phyloP scores from a whole-genome alignment of 2,888 invertebrate species.

The Drosophila borealis region DNA sequence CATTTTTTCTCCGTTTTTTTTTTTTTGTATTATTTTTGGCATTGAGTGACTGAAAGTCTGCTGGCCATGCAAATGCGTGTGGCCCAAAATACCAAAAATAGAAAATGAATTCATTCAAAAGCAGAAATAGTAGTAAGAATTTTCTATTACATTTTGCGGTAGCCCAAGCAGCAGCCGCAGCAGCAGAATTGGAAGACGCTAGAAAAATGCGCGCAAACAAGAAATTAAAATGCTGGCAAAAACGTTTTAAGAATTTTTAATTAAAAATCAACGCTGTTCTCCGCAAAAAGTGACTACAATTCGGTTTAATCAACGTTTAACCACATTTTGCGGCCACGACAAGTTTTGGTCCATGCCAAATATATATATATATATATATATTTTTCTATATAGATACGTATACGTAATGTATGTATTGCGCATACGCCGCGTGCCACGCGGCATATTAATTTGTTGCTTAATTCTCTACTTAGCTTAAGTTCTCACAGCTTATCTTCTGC shows the following conservation, averaged over 20 bases:
- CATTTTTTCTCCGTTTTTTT: conserved; percentile 18
- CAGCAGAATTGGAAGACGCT: conserved; percentile 31
- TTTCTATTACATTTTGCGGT: conserved; percentile 74
- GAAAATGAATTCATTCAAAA: conserved; percentile 76
- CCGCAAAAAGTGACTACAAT: conserved; percentile 44
- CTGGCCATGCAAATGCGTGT: conserved; percentile 67
- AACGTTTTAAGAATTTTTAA: conserved; percentile 78
- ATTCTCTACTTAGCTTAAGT: conserved; percentile 29
- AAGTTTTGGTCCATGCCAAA: not conserved
- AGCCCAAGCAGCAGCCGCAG: conserved; percentile 27
- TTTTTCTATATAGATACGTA: not conserved
- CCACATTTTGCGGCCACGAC: conserved; percentile 35
- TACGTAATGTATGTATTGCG: conserved; percentile 18
- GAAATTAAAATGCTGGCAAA: conserved; percentile 74
- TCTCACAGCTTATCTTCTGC: conserved; percentile 21
- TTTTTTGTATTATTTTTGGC: conserved; percentile 25
- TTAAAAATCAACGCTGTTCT: conserved; percentile 62
- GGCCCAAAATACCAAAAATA: conserved; percentile 55
- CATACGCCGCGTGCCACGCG: conserved; percentile 29
- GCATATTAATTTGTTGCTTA: conserved; percentile 27
- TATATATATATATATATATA: not conserved
- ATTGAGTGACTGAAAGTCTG: conserved; percentile 51
- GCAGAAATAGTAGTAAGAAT: conserved; percentile 75
- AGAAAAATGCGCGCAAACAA: conserved; percentile 58
- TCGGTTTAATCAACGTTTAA: conserved; percentile 64